A percentile compares a stretch with the other conserved stretches of the same genome.
These are phyloP conservation scores for Melieria picta DNA, from an alignment of 2,888 invertebrate species.

Conservation along the genomic window DNA sequence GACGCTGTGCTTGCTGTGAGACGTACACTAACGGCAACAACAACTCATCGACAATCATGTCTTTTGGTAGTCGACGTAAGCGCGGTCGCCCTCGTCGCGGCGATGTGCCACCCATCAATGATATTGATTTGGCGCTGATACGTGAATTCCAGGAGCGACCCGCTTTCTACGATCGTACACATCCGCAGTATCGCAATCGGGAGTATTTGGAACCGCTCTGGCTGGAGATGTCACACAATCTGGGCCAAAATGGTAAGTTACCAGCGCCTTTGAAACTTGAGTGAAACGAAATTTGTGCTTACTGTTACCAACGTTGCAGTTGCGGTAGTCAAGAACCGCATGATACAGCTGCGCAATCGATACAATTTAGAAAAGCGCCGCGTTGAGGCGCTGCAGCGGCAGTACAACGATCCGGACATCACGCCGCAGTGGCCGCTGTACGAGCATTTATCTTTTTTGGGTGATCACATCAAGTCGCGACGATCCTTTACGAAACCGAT, in stretches of 20 bases:
- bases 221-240: conserved; percentile 47
- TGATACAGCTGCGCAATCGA: conserved; percentile 57
- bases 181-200: conserved; percentile 51
- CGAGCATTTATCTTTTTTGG: conserved; percentile 50
- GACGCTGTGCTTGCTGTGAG: too few species aligned
- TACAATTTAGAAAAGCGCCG: conserved; percentile 56
- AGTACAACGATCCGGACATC: conserved; percentile 38
- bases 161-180: conserved; percentile 52
- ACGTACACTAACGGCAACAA: too few species aligned
- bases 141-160: conserved; percentile 52
- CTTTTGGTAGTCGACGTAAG: conserved; percentile 45
- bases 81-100: conserved; percentile 52
- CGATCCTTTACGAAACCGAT: conserved; percentile 44
- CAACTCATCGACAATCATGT: too few species aligned
- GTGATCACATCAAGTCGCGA: conserved; percentile 51
- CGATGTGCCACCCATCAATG: conserved; percentile 46
- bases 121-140: conserved; percentile 52
- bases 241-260: conserved; percentile 48
- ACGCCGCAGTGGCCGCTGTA: conserved; percentile 54
- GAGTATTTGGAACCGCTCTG: conserved; percentile 49
- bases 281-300: not conserved
- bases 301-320: conserved; percentile 38
- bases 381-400: conserved; percentile 45
- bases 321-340: conserved; percentile 51
- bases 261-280: not conserved